These are phyloP conservation scores for Elysia crispata DNA, from an alignment of 2,888 invertebrate species.

Conservation along the genomic window DNA sequence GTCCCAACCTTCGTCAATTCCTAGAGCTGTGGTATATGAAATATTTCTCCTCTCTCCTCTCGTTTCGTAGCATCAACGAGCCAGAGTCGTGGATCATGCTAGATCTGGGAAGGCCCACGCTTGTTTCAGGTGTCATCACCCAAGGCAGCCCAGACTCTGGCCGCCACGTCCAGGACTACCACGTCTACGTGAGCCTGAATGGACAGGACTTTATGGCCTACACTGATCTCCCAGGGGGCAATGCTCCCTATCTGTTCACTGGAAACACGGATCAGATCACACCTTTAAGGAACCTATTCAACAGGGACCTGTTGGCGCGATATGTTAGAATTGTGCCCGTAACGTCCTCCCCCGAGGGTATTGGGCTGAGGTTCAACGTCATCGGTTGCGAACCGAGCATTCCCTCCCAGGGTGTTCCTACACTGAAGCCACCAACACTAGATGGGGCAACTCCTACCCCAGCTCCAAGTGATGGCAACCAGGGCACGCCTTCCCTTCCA, in stretches of 20 bases:
- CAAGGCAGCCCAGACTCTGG: slow-evolving; percentile 60
- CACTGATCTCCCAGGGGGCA: slow-evolving; percentile 56
- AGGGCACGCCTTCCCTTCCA: no score
- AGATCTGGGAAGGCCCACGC: slow-evolving; percentile 61
- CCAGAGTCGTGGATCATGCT: slow-evolving; percentile 62
- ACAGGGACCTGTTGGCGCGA: slow-evolving; percentile 64
- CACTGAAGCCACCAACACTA: slow-evolving; percentile 43
- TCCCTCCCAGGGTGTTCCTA: slow-evolving; percentile 51
- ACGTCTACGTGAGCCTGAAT: slow-evolving; percentile 61
- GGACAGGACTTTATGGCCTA: slow-evolving; percentile 63
- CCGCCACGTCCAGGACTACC: slow-evolving; percentile 62
- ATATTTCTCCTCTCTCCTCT: background rate
- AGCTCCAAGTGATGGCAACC: background rate
- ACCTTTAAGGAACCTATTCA: slow-evolving; percentile 63
- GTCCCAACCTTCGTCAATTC: slow-evolving; percentile 65
- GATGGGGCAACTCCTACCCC: slow-evolving; percentile 18
- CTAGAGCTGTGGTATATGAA: slow-evolving; percentile 53
- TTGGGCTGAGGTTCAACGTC: slow-evolving; percentile 62
- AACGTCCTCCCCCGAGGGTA: slow-evolving; percentile 53
- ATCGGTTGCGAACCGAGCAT: slow-evolving; percentile 64
- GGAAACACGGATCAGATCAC: slow-evolving; percentile 59
- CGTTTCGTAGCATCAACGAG: background rate
- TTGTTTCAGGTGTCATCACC: slow-evolving; percentile 65
- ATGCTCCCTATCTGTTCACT: slow-evolving; percentile 55
- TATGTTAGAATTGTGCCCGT: slow-evolving; percentile 63